Evolutionary conservation across 37 sponge, comb jelly and placozoan species (phyloP).

Genomic region (Cladorhizidae sp.): DNA sequence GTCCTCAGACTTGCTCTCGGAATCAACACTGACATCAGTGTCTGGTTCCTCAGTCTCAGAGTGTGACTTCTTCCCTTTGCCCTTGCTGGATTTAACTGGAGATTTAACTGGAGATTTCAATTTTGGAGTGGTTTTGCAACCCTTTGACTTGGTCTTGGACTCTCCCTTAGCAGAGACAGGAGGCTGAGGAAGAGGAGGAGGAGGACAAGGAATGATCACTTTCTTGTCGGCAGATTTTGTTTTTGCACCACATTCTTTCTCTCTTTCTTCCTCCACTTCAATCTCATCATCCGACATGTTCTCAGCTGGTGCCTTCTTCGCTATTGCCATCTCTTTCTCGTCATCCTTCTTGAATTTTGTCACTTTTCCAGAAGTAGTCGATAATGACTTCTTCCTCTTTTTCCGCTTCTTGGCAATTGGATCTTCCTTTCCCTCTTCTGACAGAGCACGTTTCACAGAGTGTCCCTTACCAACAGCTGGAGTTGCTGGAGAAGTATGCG

Average conservation of each 20-base stretch:
- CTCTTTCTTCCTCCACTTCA: slow-evolving; percentile 1
- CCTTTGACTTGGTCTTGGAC: neutral
- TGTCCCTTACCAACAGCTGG: too few relatives aligned
- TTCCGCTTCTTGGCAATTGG: neutral
- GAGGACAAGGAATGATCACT: neutral
- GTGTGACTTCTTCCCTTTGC: neutral
- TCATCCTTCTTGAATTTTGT: too few relatives aligned
- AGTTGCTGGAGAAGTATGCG: too few relatives aligned
- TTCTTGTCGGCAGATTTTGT: neutral
- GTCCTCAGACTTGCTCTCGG: neutral
- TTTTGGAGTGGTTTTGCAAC: neutral
- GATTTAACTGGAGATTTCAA: neutral
- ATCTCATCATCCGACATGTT: neutral
- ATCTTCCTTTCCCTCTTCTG: neutral
- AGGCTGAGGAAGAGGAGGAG: slow-evolving; percentile 11
- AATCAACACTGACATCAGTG: neutral
- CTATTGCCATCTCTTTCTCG: too few relatives aligned
- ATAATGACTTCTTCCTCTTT: slow-evolving; percentile 5
- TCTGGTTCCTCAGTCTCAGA: neutral
- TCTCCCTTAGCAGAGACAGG: neutral
- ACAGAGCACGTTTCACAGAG: neutral
- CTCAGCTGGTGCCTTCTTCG: too few relatives aligned
- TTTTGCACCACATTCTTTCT: neutral
- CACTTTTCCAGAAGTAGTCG: neutral
- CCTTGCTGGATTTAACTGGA: neutral